These are phyloP conservation scores for Calyptomena viridis DNA, from an alignment of 2,113 vertebrate species.

Conservation along the genomic window DNA sequence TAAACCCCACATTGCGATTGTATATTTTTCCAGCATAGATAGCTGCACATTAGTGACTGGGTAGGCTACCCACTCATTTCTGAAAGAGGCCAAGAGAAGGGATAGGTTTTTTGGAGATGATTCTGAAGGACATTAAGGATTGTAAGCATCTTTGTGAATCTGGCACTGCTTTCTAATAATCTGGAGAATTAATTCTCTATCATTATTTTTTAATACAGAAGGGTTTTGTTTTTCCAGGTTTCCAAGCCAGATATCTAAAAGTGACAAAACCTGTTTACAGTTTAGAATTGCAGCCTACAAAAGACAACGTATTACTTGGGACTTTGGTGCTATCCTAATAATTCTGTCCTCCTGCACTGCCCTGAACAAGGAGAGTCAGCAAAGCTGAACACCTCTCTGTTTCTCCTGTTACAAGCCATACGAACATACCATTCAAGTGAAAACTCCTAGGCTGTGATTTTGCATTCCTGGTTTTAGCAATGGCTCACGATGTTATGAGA, in stretches of 20 bases:
- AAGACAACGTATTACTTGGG: neutral
- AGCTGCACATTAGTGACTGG: neutral
- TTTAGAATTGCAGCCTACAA: neutral
- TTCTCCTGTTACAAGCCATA: neutral
- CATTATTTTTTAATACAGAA: neutral
- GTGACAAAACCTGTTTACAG: neutral
- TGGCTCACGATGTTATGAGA: neutral
- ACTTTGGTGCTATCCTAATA: neutral
- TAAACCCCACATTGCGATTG: neutral
- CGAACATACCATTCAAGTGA: neutral
- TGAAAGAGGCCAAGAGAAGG: neutral
- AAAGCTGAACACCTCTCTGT: neutral
- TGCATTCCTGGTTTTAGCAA: neutral
- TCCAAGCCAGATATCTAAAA: neutral
- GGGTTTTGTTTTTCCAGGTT: neutral
- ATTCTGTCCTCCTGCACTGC: neutral
- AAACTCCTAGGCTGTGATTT: neutral
- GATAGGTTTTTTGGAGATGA: neutral
- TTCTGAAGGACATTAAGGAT: neutral
- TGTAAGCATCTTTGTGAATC: neutral
- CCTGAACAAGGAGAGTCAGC: neutral
- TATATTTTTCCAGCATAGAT: neutral
- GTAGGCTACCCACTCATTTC: neutral
- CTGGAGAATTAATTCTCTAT: neutral
- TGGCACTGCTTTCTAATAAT: neutral